Conservation (phyloP, 2,113 vertebrate species). For the Tyto alba region DNA sequence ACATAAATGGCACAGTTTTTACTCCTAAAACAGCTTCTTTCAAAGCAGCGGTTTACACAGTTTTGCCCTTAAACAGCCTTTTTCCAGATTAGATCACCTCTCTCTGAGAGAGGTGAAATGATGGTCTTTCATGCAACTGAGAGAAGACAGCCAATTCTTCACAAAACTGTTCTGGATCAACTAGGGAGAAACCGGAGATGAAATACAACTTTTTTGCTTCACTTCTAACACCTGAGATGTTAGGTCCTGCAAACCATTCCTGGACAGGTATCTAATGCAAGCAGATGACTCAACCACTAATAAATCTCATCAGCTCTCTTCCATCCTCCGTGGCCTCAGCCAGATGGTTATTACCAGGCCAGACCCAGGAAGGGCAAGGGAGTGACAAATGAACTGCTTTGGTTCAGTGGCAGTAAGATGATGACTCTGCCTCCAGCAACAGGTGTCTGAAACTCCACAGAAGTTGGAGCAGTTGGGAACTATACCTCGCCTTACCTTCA, state of each 20-base stretch:
- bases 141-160: not conserved
- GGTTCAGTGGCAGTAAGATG: not conserved
- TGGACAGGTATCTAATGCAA: not conserved
- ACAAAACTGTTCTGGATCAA: not conserved
- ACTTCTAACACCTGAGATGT: not conserved
- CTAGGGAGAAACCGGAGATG: not conserved
- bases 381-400: not conserved
- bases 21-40: not conserved
- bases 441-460: not conserved
- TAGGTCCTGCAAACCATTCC: not conserved
- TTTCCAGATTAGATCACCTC: not conserved
- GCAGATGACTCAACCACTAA: not conserved
- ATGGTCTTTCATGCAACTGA: not conserved
- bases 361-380: not conserved
- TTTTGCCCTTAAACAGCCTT: conserved; percentile 4
- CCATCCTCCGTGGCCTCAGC: not conserved
- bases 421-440: not conserved
- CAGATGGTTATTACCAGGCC: not conserved
- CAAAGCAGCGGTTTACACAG: not conserved
- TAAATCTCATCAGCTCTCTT: not conserved
- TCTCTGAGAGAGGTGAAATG: not conserved
- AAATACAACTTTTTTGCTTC: not conserved
- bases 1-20: not conserved
- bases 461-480: not conserved
- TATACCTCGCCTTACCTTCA: not conserved